Conservation (phyloP, 2,797 vertebrate genomes). For the Valencia hispanica region DNA sequence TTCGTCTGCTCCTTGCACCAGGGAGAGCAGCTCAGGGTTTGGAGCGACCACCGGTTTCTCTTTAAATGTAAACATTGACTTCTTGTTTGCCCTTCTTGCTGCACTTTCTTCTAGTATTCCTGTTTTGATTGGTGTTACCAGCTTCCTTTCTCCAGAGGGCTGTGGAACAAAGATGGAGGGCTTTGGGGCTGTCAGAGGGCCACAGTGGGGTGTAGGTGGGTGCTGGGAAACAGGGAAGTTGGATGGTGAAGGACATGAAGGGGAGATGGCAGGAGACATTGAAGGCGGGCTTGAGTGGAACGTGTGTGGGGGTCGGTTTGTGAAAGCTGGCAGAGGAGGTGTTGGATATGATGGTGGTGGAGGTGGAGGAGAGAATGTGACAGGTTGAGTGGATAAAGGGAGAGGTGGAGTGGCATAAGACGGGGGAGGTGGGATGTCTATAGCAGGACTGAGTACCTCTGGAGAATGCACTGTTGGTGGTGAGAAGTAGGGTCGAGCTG, state of each 20-base stretch:
- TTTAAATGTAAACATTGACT: slow-evolving; percentile 98
- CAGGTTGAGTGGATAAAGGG: slow-evolving; percentile 58
- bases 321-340: slow-evolving; percentile 76
- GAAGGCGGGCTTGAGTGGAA: slow-evolving; percentile 62
- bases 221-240: slow-evolving; percentile 72
- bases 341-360: slow-evolving; percentile 83
- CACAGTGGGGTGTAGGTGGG: slow-evolving; percentile 81
- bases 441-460: slow-evolving; percentile 53
- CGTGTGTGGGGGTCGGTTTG: slow-evolving; percentile 65
- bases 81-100: slow-evolving; percentile 79
- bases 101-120: slow-evolving; percentile 90
- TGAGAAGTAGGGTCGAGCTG: slow-evolving; percentile 92
- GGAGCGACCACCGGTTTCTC: slow-evolving; percentile 93
- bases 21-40: slow-evolving; percentile 92
- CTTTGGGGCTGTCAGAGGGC: slow-evolving; percentile 74
- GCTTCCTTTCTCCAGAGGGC: slow-evolving; percentile 57
- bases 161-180: slow-evolving; percentile 73
- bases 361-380: slow-evolving; percentile 72
- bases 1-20: slow-evolving; percentile 92
- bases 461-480: slow-evolving; percentile 68
- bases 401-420: slow-evolving; percentile 82
- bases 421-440: slow-evolving; percentile 81
- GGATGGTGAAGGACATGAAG: slow-evolving; percentile 36
- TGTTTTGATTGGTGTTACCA: slow-evolving; percentile 77
- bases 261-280: slow-evolving; percentile 59